These are phyloP conservation scores for Notodonta dromedarius DNA, from an alignment of 2,888 invertebrate species.

Conservation along the genomic window DNA sequence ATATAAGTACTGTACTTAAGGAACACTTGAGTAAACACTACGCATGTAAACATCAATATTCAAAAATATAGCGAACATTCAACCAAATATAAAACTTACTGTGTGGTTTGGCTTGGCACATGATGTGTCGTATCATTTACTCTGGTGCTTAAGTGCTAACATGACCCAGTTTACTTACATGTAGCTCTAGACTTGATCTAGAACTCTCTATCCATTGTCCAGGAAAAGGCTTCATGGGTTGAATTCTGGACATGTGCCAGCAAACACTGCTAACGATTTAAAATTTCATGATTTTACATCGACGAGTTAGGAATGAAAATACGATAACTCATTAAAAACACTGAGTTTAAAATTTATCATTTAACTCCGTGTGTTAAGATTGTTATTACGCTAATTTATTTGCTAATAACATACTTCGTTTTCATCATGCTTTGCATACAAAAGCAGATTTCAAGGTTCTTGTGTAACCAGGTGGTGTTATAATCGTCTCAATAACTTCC, in stretches of 20 bases:
- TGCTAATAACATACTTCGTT: conserved; percentile 17
- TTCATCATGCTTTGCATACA: conserved; percentile 20
- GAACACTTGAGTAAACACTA: conserved; percentile 10
- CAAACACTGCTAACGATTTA: conserved; percentile 11
- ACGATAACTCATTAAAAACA: conserved; percentile 23
- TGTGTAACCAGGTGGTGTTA: conserved; percentile 11
- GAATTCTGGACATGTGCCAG: conserved; percentile 33
- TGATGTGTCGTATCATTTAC: conserved; percentile 17
- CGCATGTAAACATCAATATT: neutral
- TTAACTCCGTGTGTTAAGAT: neutral
- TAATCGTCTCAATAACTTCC: conserved; percentile 10
- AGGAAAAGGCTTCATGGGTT: conserved; percentile 23
- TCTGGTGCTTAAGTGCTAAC: conserved; percentile 15
- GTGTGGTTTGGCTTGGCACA: conserved; percentile 9
- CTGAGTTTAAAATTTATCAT: neutral
- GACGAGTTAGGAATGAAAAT: neutral
- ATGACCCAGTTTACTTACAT: conserved; percentile 29
- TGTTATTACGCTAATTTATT: conserved; percentile 11
- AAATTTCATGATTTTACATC: too few relatives aligned
- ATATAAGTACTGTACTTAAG: conserved; percentile 18
- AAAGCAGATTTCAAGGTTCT: conserved; percentile 22
- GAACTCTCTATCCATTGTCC: conserved; percentile 26
- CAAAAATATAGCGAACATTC: neutral
- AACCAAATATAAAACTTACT: neutral
- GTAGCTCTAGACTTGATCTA: conserved; percentile 25